Conservation (phyloP, 2,888 invertebrate genomes). For the Magallana nippona region DNA sequence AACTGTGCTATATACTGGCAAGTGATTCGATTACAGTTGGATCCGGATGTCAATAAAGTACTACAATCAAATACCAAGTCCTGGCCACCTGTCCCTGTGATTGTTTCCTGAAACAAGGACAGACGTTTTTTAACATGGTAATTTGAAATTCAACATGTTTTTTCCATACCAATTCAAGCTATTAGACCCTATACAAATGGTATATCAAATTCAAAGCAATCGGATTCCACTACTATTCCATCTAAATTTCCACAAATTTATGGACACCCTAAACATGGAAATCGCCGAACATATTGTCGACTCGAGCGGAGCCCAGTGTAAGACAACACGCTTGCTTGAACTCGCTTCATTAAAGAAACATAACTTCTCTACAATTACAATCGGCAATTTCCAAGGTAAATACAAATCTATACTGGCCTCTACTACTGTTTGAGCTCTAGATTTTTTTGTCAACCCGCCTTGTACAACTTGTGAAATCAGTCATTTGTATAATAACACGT, state of each 20-base stretch:
- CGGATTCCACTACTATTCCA: background rate
- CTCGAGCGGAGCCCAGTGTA: background rate
- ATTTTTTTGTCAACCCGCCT: slow-evolving; percentile 46
- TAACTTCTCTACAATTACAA: slow-evolving; percentile 25
- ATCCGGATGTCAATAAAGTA: too few relatives aligned
- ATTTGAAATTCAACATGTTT: background rate
- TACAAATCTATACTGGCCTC: slow-evolving; percentile 2
- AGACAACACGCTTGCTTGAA: slow-evolving; percentile 29
- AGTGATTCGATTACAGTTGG: too few relatives aligned
- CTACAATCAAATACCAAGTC: too few relatives aligned
- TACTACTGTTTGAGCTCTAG: slow-evolving; percentile 1
- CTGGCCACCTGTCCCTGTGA: too few relatives aligned
- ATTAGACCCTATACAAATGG: background rate
- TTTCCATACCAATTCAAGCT: background rate
- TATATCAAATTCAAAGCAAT: slow-evolving; percentile 17
- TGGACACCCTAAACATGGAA: slow-evolving; percentile 32
- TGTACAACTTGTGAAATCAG: slow-evolving; percentile 37
- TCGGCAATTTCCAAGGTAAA: background rate
- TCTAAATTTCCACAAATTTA: slow-evolving; percentile 6
- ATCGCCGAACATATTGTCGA: background rate
- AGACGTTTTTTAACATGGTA: background rate
- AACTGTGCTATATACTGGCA: too few relatives aligned
- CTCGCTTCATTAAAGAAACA: slow-evolving; percentile 40
- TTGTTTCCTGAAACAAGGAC: background rate
- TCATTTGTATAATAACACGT: slow-evolving; percentile 42